Percentiles rank a stretch among this genome's conserved stretches.
Conservation (phyloP, 2,113 vertebrate species). For the Platysternon megacephalum region DNA sequence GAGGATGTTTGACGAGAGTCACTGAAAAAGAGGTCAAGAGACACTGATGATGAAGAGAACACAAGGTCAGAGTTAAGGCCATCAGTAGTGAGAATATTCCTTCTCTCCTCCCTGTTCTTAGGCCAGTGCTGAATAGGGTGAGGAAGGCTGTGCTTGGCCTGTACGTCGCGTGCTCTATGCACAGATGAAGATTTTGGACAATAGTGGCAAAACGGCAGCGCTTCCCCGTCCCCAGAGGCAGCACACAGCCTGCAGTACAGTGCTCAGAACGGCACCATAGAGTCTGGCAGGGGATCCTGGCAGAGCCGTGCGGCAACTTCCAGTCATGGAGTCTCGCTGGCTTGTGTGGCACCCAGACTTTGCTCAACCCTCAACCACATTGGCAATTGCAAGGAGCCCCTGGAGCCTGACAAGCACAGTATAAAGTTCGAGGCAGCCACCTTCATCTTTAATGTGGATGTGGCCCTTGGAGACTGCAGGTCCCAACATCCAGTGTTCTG, state of each 20-base stretch:
- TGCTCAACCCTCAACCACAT: accelerated
- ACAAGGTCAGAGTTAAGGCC: neutral
- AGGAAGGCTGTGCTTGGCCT: neutral
- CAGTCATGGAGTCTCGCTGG: accelerated
- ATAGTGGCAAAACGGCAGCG: neutral
- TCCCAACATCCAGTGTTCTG: neutral
- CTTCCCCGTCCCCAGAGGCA: accelerated
- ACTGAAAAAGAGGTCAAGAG: constrained; percentile 2
- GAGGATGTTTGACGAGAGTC: constrained; percentile 2
- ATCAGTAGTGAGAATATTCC: accelerated
- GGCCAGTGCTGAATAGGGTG: neutral
- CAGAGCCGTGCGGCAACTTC: neutral
- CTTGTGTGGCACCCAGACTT: accelerated
- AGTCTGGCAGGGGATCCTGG: neutral
- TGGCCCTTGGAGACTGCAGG: neutral
- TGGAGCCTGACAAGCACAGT: neutral
- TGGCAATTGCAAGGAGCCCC: accelerated
- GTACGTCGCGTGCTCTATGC: accelerated
- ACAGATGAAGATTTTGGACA: neutral
- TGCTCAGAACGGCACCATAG: neutral
- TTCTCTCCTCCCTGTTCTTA: accelerated
- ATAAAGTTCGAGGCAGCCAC: neutral
- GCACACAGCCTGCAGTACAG: neutral
- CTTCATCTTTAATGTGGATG: accelerated
- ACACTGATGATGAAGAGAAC: neutral